Percentiles rank a stretch among this genome's conserved stretches.
phyloP scores from a whole-genome alignment of 1,140 invertebrate genomes.

The Bombus cullumanus region DNA sequence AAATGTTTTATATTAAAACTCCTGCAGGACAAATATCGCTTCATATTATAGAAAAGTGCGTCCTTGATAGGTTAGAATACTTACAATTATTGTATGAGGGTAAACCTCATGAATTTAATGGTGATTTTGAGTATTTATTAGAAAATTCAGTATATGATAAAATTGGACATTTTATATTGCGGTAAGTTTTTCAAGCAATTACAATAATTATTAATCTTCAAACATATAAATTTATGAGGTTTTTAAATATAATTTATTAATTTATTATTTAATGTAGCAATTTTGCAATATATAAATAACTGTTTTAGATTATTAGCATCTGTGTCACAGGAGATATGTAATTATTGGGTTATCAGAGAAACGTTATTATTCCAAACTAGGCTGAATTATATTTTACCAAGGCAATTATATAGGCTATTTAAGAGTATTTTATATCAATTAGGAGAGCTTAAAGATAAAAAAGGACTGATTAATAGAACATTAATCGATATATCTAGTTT shows the following conservation, averaged over 20 bases:
- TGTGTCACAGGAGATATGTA: conserved; percentile 69
- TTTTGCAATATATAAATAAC: conserved; percentile 23
- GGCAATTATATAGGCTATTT: conserved; percentile 75
- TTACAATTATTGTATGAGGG: conserved; percentile 70
- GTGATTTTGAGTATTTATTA: conserved; percentile 83
- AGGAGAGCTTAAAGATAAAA: conserved; percentile 52
- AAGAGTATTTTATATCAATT: conserved; percentile 69
- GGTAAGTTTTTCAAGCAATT: conserved; percentile 76
- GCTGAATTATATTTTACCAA: conserved; percentile 70
- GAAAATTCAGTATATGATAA: conserved; percentile 84
- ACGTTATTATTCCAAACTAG: conserved; percentile 73
- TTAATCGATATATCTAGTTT: conserved; percentile 67
- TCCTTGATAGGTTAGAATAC: conserved; percentile 76
- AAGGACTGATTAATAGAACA: conserved; percentile 57
- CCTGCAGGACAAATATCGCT: conserved; percentile 73
- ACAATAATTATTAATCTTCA: conserved; percentile 60
- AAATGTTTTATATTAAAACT: conserved; percentile 79
- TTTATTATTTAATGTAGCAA: background rate
- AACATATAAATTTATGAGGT: background rate
- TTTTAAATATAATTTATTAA: background rate
- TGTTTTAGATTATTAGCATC: conserved; percentile 73
- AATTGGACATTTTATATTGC: conserved; percentile 84
- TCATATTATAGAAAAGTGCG: conserved; percentile 76
- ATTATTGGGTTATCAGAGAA: conserved; percentile 76
- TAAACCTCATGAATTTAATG: conserved; percentile 69